Evolutionary conservation across 2,888 invertebrate genomes (phyloP), one percentile per base, ranked within the genome.

Genomic region (Pinctada fucata): DNA sequence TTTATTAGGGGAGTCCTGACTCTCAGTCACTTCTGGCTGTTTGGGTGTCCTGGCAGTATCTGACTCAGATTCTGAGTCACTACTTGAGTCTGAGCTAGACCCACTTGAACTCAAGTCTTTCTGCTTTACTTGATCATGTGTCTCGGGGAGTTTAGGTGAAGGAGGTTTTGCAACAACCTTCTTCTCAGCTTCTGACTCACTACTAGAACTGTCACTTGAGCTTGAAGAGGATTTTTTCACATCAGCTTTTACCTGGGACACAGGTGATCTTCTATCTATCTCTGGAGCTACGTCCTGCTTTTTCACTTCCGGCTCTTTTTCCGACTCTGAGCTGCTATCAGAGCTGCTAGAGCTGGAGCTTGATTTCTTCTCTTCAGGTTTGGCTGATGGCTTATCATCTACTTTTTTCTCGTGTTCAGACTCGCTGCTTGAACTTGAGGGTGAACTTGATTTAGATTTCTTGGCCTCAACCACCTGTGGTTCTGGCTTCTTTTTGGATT

Each of bases 201-300:
- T 69, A 48, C 70, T 74, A n/a, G 80, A 78, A 50, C 78, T 71
- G 49, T 51, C 51, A 52, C 67, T 67, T 65, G 78, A 78, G 51
- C 73, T 74, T 0, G 45, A 16, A n/a, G 72, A 72, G 48, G 13
- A 4, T 71, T 72, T 80, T 50, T 73, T 58, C 50, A 68, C 58
- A 50, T 80, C 74, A 8, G 65, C 65, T 64, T 79, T 72, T 51
- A 64, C 74, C 0, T 75, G 73, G 31, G 78, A 78, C 13, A 64
- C 52, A 10, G 48, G 58, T 13, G 13, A 8, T 13, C 13, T 58
- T 31, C 31, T 31, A 31, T 31, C 31, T 31, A 31, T 31, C 31
- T 31, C 31, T 31, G 31, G 31, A 10, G 58, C 13, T 6, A 47
- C 31, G 13, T 31, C 52, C 8, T 45, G 13, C 45, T 71, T 71